These are phyloP conservation scores for Cirrhinus molitorella DNA, from an alignment of 2,797 vertebrate genomes.

Conservation along the genomic window DNA sequence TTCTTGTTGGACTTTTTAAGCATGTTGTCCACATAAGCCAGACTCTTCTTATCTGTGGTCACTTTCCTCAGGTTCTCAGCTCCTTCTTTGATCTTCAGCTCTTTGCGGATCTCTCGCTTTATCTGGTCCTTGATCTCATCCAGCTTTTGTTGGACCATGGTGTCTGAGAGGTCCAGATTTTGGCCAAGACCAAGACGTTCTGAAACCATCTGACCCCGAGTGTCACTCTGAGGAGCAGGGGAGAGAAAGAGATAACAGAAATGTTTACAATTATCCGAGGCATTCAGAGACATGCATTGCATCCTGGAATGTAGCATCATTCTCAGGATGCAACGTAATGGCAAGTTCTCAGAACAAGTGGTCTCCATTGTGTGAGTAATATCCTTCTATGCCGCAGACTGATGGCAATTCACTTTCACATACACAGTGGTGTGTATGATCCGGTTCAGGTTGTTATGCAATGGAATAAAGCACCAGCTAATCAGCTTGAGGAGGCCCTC, in stretches of 20 bases:
- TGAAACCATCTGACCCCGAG: constrained; percentile 87
- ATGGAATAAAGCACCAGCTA: constrained; percentile 44
- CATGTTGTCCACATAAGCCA: constrained; percentile 99
- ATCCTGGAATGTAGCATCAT: neutral
- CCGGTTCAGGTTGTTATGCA: constrained; percentile 48
- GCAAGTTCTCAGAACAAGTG: constrained; percentile 14
- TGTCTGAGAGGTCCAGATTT: constrained; percentile 94
- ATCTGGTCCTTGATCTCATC: constrained; percentile 99
- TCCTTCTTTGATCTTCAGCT: constrained; percentile 99
- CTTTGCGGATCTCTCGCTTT: constrained; percentile 98
- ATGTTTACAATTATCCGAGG: constrained; percentile 23
- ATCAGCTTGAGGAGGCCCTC: constrained; percentile 45
- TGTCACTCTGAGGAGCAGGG: constrained; percentile 79
- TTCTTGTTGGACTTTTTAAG: constrained; percentile 99
- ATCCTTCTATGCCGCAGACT: constrained; percentile 2
- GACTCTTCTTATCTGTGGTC: constrained; percentile 98
- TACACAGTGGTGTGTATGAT: neutral
- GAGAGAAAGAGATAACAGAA: constrained; percentile 31
- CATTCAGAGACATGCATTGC: constrained; percentile 15
- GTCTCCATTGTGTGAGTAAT: constrained; percentile 33
- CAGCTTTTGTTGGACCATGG: constrained; percentile 96
- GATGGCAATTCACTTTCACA: constrained; percentile 22
- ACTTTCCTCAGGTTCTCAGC: constrained; percentile 98
- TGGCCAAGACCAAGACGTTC: constrained; percentile 89
- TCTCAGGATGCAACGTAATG: constrained; percentile 11